Conservation (phyloP, 2,888 invertebrate species). For the Notodonta ziczac region DNA sequence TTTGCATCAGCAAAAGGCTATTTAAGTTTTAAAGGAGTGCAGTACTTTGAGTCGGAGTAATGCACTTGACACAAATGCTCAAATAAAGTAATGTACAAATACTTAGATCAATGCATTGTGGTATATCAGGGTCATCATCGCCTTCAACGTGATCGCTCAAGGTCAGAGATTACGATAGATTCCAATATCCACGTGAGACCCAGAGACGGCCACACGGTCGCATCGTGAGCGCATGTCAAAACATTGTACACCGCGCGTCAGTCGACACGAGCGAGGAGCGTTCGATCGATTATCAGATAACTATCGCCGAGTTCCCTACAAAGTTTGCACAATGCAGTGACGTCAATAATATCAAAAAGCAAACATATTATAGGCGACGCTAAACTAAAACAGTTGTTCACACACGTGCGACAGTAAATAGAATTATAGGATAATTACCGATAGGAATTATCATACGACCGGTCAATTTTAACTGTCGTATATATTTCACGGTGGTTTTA, state of each 20-base stretch:
- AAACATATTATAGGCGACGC: conserved; percentile 29
- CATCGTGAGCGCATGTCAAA: conserved; percentile 52
- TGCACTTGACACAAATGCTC: background rate
- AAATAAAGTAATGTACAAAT: too few relatives aligned
- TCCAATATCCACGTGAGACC: conserved; percentile 54
- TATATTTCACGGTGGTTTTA: background rate
- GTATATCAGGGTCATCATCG: background rate
- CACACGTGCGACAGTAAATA: conserved; percentile 32
- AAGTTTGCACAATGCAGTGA: conserved; percentile 34
- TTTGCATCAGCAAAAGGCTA: too few relatives aligned
- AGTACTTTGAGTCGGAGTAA: too few relatives aligned
- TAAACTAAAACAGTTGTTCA: conserved; percentile 32
- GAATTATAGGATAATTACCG: conserved; percentile 27
- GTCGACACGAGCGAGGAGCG: conserved; percentile 26
- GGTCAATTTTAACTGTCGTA: conserved; percentile 5
- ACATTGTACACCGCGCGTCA: conserved; percentile 45
- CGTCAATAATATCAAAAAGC: conserved; percentile 34
- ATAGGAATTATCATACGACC: conserved; percentile 13
- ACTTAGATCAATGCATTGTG: background rate
- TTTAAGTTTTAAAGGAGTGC: too few relatives aligned
- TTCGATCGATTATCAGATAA: conserved; percentile 37
- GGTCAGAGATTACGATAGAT: conserved; percentile 51
- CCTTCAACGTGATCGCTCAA: conserved; percentile 54
- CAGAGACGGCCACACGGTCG: conserved; percentile 46
- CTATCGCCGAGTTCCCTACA: conserved; percentile 24